Conservation (phyloP, 2,888 invertebrate species). For the Aquatica leii region DNA sequence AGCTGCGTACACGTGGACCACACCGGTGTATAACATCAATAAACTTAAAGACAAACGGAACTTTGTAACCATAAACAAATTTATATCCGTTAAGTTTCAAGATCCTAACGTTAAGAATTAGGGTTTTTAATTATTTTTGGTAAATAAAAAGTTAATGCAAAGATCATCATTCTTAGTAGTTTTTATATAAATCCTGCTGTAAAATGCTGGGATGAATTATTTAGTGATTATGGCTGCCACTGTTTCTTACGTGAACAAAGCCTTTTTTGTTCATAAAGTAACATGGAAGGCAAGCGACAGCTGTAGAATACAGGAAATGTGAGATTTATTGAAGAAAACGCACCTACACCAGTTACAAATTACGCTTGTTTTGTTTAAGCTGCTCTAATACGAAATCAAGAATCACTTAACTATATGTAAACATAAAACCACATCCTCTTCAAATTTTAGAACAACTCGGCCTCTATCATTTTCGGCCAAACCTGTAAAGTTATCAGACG, state of each 20-base stretch:
- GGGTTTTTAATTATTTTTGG: too few relatives aligned
- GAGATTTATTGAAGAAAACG: conserved; percentile 31
- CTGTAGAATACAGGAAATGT: conserved; percentile 28
- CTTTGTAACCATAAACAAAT: neutral
- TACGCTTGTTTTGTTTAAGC: conserved; percentile 21
- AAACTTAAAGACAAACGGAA: conserved; percentile 9
- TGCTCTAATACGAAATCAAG: conserved; percentile 14
- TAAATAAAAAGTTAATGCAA: neutral
- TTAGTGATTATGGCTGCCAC: conserved; percentile 40
- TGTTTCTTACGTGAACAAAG: conserved; percentile 39
- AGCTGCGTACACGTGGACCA: conserved; percentile 41
- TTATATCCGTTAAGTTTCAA: conserved; percentile 2
- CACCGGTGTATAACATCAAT: conserved; percentile 17
- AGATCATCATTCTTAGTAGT: neutral
- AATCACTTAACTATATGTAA: conserved; percentile 15
- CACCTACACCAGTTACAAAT: conserved; percentile 16
- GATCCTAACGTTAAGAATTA: too few relatives aligned
- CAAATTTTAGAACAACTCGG: conserved; percentile 24
- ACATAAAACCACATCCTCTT: conserved; percentile 35
- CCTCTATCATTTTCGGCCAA: conserved; percentile 28
- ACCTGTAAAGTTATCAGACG: conserved; percentile 40
- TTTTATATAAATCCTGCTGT: conserved; percentile 3
- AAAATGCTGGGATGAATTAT: conserved; percentile 32
- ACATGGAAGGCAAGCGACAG: conserved; percentile 24
- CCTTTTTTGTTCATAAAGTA: conserved; percentile 33